Evolutionary conservation across 2,888 invertebrate species (phyloP), one percentile per base, ranked within the genome.

Genomic region (Parnassius mnemosyne): DNA sequence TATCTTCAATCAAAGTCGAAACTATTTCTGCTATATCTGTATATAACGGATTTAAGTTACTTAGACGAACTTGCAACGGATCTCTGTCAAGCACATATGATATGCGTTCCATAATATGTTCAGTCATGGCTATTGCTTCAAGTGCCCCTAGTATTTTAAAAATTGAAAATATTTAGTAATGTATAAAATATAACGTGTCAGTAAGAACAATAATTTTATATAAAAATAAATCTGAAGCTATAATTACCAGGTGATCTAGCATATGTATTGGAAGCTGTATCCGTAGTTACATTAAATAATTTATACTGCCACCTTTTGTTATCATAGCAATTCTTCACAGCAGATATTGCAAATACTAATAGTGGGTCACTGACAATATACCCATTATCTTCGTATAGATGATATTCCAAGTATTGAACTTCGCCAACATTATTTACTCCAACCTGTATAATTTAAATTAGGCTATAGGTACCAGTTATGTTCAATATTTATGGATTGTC

Each of bases 61-160:
- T 60, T 10, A 66, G 46, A 11, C 69, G 63, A 16, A 69, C 59
- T 57, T 68, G 65, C 9, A 68, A n/a, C 1, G 69, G 69, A 60
- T 69, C 69, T 58, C n/a, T 53, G 9, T 65, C 65, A 10, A 69
- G 53, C 25, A 58, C 62, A 47, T 65, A 67, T 1, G 68, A 59
- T 13, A 69, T 64, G 16, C 65, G 65, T 63, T 69, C 69, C 68
- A 69, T 68, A 10, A 69, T 53, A 54, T 67, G 57, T 57, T 67
- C 69, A 77, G 92, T 69, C 87, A 93, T 92, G 1, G 92, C 92
- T 16, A 95, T 83, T 10, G 92, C 93, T 81, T 96, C 95, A 0
- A 94, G 81, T 0, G 93, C 88, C 10, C 93, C 94, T 94, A 3
- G 25, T 25, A 25, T 25, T 25, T 10, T 11, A 12, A 12, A n/a